Base-by-base conservation (phyloP, 2,888 invertebrate species). In the Liopterus haemorrhoidalis region DNA sequence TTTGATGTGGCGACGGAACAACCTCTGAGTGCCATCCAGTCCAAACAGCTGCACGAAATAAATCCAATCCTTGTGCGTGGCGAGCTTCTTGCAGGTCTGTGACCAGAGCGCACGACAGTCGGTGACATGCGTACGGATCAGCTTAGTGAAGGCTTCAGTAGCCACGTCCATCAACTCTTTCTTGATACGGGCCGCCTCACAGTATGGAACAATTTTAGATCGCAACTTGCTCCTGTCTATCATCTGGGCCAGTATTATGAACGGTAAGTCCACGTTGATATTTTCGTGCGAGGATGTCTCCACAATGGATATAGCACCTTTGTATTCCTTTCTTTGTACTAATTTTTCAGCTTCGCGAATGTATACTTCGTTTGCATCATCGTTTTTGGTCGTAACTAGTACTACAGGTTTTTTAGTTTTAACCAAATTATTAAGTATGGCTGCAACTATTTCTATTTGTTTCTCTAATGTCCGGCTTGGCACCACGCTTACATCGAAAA, bases 221-320 rank as follows among this genome's bases (percentile, higher is more conserved):
- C 75, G 68, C 46, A 85, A 79, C 70, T 93, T 92, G 30, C 86
- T 82, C 64, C 90, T 85, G 63, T 96, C 95, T 52, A 94, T 84
- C 71, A 92, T 80, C 71, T 95, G 94, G 19, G 92, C 94, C 45
- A 96, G 70, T 41, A 90, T 72, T 60, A 93, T 75, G 65, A 94
- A 91, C 18, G 95, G 90, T 59, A 88, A 75, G 62, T 97, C 95
- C 25, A 95, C 88, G 65, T 97, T 97, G 52, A 97, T 92, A 60
- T 92, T 94, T 61, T 93, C 90, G 62, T 95, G 93, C 11, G 96
- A 85, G 5, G 95, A 96, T 0, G 93, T 91, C 72, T 97, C 96
- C 42, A 97, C 83, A 30, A 96, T 72, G 2, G 88, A 85, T 57
- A 96, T 86, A 59, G 80, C 79, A 49, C 85, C 83, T 63, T 91